phyloP scores from a whole-genome alignment of 2,113 vertebrate genomes.

The Neolamprologus caudopunctatus region DNA sequence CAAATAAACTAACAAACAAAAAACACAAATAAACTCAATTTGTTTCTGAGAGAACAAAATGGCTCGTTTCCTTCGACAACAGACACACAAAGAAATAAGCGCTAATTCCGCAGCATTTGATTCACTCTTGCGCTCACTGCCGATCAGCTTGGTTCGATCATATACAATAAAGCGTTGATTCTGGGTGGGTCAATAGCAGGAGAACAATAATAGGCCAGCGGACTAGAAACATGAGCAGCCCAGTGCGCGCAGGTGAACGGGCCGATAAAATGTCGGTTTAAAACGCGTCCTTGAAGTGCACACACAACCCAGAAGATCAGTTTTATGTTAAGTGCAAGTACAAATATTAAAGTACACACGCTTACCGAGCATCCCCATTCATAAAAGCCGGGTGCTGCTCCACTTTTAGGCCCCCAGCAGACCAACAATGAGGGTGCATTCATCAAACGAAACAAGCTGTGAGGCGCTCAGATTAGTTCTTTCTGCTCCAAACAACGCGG shows the following conservation, averaged over 20 bases:
- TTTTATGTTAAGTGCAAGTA: background rate
- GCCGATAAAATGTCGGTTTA: background rate
- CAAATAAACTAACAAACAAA: background rate
- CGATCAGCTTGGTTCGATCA: background rate
- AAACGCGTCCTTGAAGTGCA: background rate
- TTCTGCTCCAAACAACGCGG: background rate
- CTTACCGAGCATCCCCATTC: slow-evolving; percentile 66
- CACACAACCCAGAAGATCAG: background rate
- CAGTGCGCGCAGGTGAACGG: background rate
- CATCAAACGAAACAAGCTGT: background rate
- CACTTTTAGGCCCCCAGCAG: slow-evolving; percentile 51
- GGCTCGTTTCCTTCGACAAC: background rate
- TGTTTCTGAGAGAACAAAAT: background rate
- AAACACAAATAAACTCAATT: background rate
- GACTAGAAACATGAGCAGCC: slow-evolving; percentile 22
- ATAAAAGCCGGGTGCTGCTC: slow-evolving; percentile 47
- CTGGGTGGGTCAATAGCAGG: slow-evolving; percentile 44
- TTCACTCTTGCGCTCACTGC: background rate
- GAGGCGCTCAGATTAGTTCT: background rate
- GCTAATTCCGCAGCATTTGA: background rate
- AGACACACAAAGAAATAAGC: background rate
- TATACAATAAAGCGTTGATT: background rate
- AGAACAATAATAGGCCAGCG: slow-evolving; percentile 54
- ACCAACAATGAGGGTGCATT: slow-evolving; percentile 11
- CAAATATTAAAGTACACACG: background rate